phyloP scores from a whole-genome alignment of 2,797 vertebrate species.

The Xyrichtys novacula region DNA sequence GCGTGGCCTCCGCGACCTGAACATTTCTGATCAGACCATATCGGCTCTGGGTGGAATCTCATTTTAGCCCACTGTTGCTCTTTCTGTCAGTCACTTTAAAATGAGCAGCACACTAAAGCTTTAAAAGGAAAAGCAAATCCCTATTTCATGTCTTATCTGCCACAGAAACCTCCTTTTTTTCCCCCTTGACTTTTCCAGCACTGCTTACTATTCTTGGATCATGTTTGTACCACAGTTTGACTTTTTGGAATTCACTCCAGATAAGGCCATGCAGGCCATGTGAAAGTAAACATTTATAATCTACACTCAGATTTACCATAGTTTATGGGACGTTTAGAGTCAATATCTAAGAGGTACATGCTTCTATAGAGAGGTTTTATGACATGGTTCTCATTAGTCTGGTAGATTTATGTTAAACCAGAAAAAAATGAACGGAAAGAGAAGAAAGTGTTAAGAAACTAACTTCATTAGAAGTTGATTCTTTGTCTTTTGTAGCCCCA shows the following conservation, averaged over 20 bases:
- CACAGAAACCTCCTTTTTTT: neutral
- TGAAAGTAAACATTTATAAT: constrained; percentile 61
- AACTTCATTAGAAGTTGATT: constrained; percentile 28
- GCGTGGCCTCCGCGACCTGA: constrained; percentile 61
- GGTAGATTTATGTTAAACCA: neutral
- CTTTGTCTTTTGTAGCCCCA: constrained; percentile 21
- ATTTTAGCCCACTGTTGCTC: constrained; percentile 43
- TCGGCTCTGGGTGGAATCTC: constrained; percentile 33
- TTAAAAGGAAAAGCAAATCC: constrained; percentile 15
- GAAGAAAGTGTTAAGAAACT: constrained; percentile 5
- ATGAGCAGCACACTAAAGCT: constrained; percentile 2
- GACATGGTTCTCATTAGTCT: neutral
- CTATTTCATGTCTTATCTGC: neutral
- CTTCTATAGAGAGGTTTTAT: constrained; percentile 25
- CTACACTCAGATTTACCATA: constrained; percentile 21
- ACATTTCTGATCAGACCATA: constrained; percentile 51
- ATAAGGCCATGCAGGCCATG: constrained; percentile 49
- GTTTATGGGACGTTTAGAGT: constrained; percentile 1
- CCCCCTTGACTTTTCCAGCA: neutral
- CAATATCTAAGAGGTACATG: constrained; percentile 11
- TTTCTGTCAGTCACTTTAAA: constrained; percentile 42
- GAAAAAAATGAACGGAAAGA: neutral
- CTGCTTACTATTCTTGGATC: constrained; percentile 35
- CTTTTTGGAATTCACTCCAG: constrained; percentile 24
- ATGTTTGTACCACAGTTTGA: constrained; percentile 18